A percentile compares a stretch with the other conserved stretches of the same genome.
phyloP scores from a whole-genome alignment of 2,888 invertebrate genomes.

The Hydriomena furcata region DNA sequence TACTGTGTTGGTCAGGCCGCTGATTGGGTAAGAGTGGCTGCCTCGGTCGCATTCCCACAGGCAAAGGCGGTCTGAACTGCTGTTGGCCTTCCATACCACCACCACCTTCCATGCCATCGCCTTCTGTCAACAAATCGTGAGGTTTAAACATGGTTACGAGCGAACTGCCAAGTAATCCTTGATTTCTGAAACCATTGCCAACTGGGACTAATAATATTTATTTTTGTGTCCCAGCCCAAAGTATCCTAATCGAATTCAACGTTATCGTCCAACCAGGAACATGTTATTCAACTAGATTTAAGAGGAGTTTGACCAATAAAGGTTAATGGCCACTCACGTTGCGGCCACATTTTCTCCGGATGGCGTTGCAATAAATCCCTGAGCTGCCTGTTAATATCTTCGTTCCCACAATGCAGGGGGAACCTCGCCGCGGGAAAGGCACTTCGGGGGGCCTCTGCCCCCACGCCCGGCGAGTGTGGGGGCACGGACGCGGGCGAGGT shows the following conservation, averaged over 20 bases:
- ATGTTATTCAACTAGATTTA: no score
- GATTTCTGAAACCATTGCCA: no score
- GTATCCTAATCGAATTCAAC: no score
- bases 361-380: slow-evolving; percentile 91
- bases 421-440: slow-evolving; percentile 74
- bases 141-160: background rate
- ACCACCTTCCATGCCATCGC: slow-evolving; percentile 43
- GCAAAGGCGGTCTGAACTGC: slow-evolving; percentile 88
- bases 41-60: slow-evolving; percentile 68
- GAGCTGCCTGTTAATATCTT: slow-evolving; percentile 88
- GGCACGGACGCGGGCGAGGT: slow-evolving; percentile 35
- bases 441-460: slow-evolving; percentile 63
- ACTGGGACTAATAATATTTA: no score
- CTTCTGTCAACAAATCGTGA: slow-evolving; percentile 17
- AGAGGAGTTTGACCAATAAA: no score
- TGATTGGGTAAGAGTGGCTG: slow-evolving; percentile 53
- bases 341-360: slow-evolving; percentile 85
- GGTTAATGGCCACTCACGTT: slow-evolving; percentile 62
- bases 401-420: slow-evolving; percentile 77
- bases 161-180: no score
- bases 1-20: slow-evolving; percentile 58
- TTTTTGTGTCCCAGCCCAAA: no score
- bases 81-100: slow-evolving; percentile 71
- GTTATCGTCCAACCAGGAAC: no score
- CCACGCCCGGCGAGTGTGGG: slow-evolving; percentile 46